A percentile compares a stretch with the other conserved stretches of the same genome.
Evolutionary conservation across 1,140 invertebrate genomes (phyloP).

Genomic region (Leptinotarsa lineolata): DNA sequence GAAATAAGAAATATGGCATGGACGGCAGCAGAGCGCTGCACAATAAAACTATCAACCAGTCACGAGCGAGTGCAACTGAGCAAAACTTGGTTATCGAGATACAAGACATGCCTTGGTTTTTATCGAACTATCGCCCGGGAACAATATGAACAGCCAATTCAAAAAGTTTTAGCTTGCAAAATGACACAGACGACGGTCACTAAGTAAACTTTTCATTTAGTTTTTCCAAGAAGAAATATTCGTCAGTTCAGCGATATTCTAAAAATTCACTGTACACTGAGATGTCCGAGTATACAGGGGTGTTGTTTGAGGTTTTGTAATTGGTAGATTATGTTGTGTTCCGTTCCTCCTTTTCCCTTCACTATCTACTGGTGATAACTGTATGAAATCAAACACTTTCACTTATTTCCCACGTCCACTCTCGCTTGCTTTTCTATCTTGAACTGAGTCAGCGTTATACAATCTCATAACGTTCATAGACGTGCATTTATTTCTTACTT

Average conservation of each 20-base stretch:
- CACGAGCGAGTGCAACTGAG: constrained; percentile 16
- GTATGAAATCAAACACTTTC: too few species aligned
- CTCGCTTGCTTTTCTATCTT: too few species aligned
- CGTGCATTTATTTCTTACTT: too few species aligned
- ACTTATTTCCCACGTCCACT: too few species aligned
- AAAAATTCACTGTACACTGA: too few species aligned
- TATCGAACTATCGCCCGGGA: neutral
- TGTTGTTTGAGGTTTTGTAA: too few species aligned
- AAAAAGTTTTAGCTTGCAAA: constrained; percentile 16
- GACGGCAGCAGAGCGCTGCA: neutral
- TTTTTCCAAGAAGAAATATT: neutral
- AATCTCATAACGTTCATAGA: too few species aligned
- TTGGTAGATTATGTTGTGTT: too few species aligned
- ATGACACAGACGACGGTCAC: neutral
- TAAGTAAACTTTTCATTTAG: neutral
- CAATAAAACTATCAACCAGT: constrained; percentile 2
- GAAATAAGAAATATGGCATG: constrained; percentile 8
- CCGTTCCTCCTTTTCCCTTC: too few species aligned
- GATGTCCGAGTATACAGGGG: too few species aligned
- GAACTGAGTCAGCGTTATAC: too few species aligned
- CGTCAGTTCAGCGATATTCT: neutral
- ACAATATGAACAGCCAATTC: neutral
- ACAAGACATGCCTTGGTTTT: constrained; percentile 17
- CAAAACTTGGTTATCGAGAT: constrained; percentile 26
- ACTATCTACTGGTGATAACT: too few species aligned